Percentiles rank a stretch among this genome's conserved stretches.
These are phyloP conservation scores for Gnatocerus cornutus DNA, from an alignment of 2,888 invertebrate genomes.

Conservation along the genomic window DNA sequence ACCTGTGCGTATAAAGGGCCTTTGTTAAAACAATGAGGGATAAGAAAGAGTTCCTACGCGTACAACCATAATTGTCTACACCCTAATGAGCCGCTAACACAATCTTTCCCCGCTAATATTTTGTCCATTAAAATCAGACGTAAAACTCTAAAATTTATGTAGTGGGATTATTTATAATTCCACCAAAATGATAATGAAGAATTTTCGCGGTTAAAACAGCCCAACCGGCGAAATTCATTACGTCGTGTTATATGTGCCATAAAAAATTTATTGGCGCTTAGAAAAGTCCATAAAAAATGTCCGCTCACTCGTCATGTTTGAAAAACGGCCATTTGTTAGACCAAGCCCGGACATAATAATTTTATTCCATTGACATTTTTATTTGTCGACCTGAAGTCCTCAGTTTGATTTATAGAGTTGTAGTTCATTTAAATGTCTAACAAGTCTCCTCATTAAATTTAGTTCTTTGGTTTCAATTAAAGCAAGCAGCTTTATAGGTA, in stretches of 20 bases:
- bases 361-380: slow-evolving; percentile 12
- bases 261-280: slow-evolving; percentile 24
- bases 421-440: too few relatives aligned
- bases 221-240: slow-evolving; percentile 20
- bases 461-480: too few relatives aligned
- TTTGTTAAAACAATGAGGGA: neutral
- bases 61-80: neutral
- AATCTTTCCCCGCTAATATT: neutral
- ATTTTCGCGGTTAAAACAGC: too few relatives aligned
- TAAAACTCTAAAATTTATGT: too few relatives aligned
- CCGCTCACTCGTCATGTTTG: slow-evolving; percentile 11
- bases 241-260: slow-evolving; percentile 16
- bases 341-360: slow-evolving; percentile 21
- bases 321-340: slow-evolving; percentile 29
- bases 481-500: too few relatives aligned
- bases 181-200: too few relatives aligned
- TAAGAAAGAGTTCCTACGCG: neutral
- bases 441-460: too few relatives aligned
- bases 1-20: neutral
- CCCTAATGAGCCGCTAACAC: too few relatives aligned
- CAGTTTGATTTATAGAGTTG: neutral
- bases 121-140: too few relatives aligned
- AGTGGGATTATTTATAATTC: too few relatives aligned
- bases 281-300: slow-evolving; percentile 24
- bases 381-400: slow-evolving; percentile 5